Evolutionary conservation across 2,797 vertebrate genomes (phyloP), one percentile per base, ranked within the genome.

Genomic region (Calcarius lapponicus): DNA sequence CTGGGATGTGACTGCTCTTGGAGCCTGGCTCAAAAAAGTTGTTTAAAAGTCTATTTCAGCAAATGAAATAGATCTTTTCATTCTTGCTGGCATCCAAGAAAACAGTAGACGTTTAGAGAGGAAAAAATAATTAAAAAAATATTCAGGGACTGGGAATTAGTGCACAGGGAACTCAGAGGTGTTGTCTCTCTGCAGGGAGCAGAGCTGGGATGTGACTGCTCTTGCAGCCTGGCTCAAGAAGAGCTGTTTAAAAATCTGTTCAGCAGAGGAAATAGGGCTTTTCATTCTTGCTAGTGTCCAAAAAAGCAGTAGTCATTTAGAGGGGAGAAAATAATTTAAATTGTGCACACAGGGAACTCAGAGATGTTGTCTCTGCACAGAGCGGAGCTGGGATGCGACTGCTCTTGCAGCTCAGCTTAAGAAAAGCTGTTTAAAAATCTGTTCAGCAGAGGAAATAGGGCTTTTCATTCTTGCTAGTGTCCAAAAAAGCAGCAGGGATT

Each of bases 311-410:
- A 50, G 65, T 6, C 14, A 6, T 62, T 50, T 65, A 48, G 14
- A 45, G 42, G 31, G 4, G 22, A 90, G 53, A 57, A 90, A 95
- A 74, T n/a, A 56, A 73, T 57, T 31, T n/a, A n/a, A n/a, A n/a
- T n/a, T n/a, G n/a, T n/a, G n/a, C n/a, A n/a, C 0, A 0, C 18
- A 7, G 26, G 19, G 65, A 17, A 2, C 40, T 28, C 40, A 13
- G 75, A 50, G 81, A 53, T 64, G 60, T 3, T 71, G 6, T 57
- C 15, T 50, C 19, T 53, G 22, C 25, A 6, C 4, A 10, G 72
- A 73, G 25, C 51, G 4, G 8, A 38, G 69, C 47, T 62, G 60
- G 67, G 31, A 22, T 56, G 34, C 0, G 3, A 3, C 57, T 65
- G 40, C 17, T 83, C 71, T 51, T 50, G 15, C 56, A 84, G 58